Conservation (phyloP, 23 tunicate genomes). For the Trididemnum clinides region DNA sequence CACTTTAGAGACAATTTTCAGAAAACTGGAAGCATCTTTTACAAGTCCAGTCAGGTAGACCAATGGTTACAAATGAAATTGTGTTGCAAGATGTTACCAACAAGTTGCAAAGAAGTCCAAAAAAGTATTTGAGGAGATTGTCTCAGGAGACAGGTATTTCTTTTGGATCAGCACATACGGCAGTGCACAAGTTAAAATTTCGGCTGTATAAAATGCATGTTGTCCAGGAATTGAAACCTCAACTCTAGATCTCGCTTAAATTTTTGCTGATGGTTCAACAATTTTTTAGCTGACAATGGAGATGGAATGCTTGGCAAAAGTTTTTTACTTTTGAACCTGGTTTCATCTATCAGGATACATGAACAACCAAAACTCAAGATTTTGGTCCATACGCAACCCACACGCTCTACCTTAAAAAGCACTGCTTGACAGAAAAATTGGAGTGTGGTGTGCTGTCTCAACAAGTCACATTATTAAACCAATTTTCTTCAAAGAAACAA, state of each 20-base stretch:
- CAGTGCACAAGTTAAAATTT: too few species aligned
- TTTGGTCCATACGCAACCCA: neutral
- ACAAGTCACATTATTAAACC: neutral
- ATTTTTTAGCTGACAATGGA: neutral
- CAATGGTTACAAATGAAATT: neutral
- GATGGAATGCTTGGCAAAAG: neutral
- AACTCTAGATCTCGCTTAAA: neutral
- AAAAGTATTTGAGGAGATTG: too few species aligned
- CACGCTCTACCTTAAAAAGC: neutral
- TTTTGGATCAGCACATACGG: too few species aligned
- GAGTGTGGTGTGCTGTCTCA: neutral
- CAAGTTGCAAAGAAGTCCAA: too few species aligned
- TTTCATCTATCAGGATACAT: neutral
- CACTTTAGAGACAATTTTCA: neutral
- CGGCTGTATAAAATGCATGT: too few species aligned
- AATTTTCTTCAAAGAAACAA: neutral
- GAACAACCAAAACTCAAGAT: neutral
- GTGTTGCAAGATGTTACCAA: too few species aligned
- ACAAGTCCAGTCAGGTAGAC: neutral
- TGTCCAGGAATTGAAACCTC: neutral
- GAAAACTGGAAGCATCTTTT: neutral
- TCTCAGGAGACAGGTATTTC: too few species aligned
- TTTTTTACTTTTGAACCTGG: neutral
- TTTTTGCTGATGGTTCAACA: neutral
- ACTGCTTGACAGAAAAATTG: neutral